phyloP scores from a whole-genome alignment of 2,797 vertebrate genomes.

The Myioborus miniatus region DNA sequence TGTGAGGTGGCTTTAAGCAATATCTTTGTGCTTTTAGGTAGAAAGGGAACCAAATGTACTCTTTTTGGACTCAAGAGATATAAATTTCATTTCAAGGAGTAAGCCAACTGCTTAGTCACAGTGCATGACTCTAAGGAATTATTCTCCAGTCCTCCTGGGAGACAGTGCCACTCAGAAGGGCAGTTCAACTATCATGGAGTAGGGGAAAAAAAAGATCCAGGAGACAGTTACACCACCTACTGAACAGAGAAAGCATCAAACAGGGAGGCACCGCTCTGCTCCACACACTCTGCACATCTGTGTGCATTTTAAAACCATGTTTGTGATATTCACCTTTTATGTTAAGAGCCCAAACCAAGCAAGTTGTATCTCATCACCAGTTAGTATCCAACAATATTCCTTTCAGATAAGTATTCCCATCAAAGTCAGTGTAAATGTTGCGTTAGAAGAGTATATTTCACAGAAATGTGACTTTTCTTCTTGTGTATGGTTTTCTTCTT shows the following conservation, averaged over 20 bases:
- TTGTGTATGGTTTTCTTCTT: background rate
- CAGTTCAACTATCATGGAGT: background rate
- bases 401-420: background rate
- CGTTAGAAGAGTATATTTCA: background rate
- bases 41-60: background rate
- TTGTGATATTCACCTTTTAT: background rate
- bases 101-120: background rate
- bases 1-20: background rate
- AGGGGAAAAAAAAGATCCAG: background rate
- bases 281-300: accelerated
- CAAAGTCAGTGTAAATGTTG: background rate
- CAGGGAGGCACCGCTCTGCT: background rate
- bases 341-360: background rate
- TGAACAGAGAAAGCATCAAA: background rate
- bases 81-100: background rate
- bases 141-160: background rate
- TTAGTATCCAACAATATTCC: background rate
- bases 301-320: background rate
- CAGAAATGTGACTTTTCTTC: background rate
- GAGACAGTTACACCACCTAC: accelerated
- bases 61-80: background rate
- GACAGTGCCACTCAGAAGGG: background rate
- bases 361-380: background rate
- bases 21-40: background rate
- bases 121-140: background rate